Base-by-base conservation (phyloP, 1,140 invertebrate genomes). In the Drosophila sp. region DNA sequence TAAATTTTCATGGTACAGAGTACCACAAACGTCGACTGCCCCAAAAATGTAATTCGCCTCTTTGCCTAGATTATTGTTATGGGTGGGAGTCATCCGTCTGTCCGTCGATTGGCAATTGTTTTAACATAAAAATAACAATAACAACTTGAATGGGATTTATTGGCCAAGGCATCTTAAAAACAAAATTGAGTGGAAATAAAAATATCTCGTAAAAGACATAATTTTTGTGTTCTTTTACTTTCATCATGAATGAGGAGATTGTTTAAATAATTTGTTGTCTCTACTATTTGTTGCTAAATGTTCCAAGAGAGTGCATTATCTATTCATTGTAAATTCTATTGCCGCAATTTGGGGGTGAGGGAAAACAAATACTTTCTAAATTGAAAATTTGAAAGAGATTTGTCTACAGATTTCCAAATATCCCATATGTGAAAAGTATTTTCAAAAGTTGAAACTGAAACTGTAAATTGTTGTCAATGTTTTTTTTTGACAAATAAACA, bases 41-140 rank as follows among this genome's bases (percentile, higher is more conserved):
- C n/a, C 8, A 8, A 10, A 7, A 7, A 7, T 17, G 17, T 11
- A 29, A 67, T 56, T 71, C 29, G 57, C 27, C 56, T 30, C 35
- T 17, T 61, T 66, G 60, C 57, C 29, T 56, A 35, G 30, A 35
- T 61, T 47, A 61, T 61, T 67, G 57, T 70, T 70, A 70, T 67
- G 40, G 40, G 32, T 32, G 68, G 56, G 47, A 63, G 57, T 71
- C 35, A 10, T 38, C 33, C 7, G 17, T 17, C 17, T 17, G 17
- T 17, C 10, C 7, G 33, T 35, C n/a, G 58, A 71, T 56, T 55
- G 57, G 30, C 35, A 70, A 56, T 62, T 71, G 70, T 71, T 62
- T 33, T 35, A 70, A 62, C 33, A n/a, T 4, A 61, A 61, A 32
- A 55, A 32, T n/a, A 32, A 72, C 54, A 63, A 30, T 10, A 29